Percentiles rank a stretch among this genome's conserved stretches.
Evolutionary conservation across 2,888 invertebrate species (phyloP).

Genomic region (Tridacna crocea): DNA sequence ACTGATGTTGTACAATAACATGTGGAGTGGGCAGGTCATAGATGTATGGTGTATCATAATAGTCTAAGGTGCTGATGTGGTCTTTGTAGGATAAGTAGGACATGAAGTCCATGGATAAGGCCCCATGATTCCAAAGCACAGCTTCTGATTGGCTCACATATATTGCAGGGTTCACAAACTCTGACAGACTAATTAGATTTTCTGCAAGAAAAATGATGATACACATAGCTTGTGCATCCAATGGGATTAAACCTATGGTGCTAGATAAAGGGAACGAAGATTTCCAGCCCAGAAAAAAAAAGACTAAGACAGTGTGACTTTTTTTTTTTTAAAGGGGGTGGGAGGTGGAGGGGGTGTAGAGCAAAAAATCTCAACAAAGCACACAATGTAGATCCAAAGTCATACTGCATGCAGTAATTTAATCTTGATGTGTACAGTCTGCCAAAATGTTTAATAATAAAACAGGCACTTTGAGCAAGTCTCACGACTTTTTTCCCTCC

Average conservation of each 20-base stretch:
- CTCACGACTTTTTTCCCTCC: no score
- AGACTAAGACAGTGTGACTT: not conserved
- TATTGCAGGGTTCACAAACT: not conserved
- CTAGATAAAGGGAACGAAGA: not conserved
- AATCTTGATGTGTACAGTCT: no score
- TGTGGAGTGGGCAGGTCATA: not conserved
- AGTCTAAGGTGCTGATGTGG: not conserved
- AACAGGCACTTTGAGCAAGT: no score
- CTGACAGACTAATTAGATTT: not conserved
- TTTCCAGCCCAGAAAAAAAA: not conserved
- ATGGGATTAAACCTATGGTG: not conserved
- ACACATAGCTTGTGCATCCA: not conserved
- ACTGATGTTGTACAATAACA: constrained; percentile 1
- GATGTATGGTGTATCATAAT: not conserved
- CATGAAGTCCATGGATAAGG: not conserved
- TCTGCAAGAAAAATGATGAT: not conserved
- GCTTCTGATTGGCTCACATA: not conserved
- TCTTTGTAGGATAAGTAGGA: not conserved
- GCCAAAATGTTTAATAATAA: no score
- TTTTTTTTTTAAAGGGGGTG: no score
- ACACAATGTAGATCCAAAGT: no score
- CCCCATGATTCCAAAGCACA: not conserved
- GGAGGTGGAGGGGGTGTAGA: no score
- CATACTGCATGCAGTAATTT: no score
- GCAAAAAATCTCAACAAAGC: no score